These are phyloP conservation scores for Oryzias woworae DNA, from an alignment of 2,113 vertebrate species.

Conservation along the genomic window DNA sequence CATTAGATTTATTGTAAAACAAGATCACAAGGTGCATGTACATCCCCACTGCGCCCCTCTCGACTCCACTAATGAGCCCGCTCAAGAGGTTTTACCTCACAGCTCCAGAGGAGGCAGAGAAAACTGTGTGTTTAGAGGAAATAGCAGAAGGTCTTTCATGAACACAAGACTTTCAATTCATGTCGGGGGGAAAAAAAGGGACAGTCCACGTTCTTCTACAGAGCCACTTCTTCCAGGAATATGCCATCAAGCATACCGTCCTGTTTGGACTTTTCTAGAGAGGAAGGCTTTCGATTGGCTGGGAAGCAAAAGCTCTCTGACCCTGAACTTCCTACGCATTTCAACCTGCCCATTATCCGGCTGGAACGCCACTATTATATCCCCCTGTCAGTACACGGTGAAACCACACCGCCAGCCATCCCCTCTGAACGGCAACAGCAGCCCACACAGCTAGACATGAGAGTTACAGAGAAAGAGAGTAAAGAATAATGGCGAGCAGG, in stretches of 20 bases:
- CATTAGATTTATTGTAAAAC: conserved; percentile 90
- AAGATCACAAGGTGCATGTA: conserved; percentile 90
- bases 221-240: conserved; percentile 25
- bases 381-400: conserved; percentile 50
- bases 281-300: conserved; percentile 26
- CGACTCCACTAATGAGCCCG: conserved; percentile 84
- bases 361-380: conserved; percentile 57
- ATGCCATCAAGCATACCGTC: conserved; percentile 28
- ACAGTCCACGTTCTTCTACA: conserved; percentile 1
- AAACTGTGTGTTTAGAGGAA: conserved; percentile 32
- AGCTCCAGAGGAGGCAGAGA: conserved; percentile 67
- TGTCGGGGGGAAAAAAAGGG: neutral
- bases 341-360: conserved; percentile 63
- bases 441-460: conserved; percentile 36
- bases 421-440: conserved; percentile 20
- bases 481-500: conserved; percentile 59
- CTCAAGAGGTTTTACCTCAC: conserved; percentile 83
- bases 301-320: conserved; percentile 62
- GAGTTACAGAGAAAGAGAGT: conserved; percentile 45
- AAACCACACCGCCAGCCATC: conserved; percentile 29
- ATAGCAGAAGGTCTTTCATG: conserved; percentile 27
- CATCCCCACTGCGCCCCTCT: conserved; percentile 82
- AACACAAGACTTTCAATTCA: conserved; percentile 22
- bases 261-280: conserved; percentile 28
- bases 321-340: conserved; percentile 59